Evolutionary conservation across 2,888 invertebrate genomes (phyloP).

Genomic region (Oligia strigilis): DNA sequence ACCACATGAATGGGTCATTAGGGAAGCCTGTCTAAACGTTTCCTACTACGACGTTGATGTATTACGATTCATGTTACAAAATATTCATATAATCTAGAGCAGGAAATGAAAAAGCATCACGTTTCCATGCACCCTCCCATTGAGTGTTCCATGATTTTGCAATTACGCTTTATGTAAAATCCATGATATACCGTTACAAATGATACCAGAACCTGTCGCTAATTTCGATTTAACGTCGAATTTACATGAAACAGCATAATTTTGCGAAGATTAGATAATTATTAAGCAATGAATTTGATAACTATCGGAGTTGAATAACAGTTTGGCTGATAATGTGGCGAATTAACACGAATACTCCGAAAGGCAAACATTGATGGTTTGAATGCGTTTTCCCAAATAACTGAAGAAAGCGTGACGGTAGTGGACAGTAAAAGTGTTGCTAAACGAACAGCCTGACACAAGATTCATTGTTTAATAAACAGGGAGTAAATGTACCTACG

Average conservation of each 20-base stretch:
- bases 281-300: conserved; percentile 36
- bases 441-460: conserved; percentile 65
- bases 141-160: conserved; percentile 52
- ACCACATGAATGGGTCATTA: conserved; percentile 84
- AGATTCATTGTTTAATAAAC: conserved; percentile 59
- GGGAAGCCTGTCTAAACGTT: conserved; percentile 77
- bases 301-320: conserved; percentile 18
- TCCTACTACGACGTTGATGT: conserved; percentile 78
- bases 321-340: conserved; percentile 15
- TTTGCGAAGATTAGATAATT: conserved; percentile 43
- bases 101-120: conserved; percentile 67
- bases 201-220: conserved; percentile 27
- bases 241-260: conserved; percentile 42
- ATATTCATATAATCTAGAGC: conserved; percentile 68
- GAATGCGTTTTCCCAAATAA: conserved; percentile 60
- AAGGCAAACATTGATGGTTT: conserved; percentile 28
- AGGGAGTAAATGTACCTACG: conserved; percentile 22
- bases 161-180: conserved; percentile 50
- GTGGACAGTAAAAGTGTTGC: conserved; percentile 78
- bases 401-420: conserved; percentile 81
- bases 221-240: conserved; percentile 50
- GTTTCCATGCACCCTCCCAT: conserved; percentile 51
- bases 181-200: conserved; percentile 38
- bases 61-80: conserved; percentile 71
- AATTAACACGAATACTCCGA: conserved; percentile 2